Conservation (phyloP, 23 tunicate genomes). For the Pegea sp. region DNA sequence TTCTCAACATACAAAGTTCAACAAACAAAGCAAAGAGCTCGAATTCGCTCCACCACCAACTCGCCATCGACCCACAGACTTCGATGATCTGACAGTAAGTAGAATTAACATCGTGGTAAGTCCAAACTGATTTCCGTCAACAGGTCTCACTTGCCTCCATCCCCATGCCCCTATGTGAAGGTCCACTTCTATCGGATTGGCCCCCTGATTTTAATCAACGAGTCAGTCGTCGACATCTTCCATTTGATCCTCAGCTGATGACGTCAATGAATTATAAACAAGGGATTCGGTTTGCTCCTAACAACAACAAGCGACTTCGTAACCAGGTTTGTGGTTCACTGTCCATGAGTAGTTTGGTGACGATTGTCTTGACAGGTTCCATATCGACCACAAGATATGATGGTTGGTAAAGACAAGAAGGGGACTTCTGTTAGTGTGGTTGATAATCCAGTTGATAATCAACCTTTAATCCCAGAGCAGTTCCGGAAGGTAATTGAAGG, state of each 20-base stretch:
- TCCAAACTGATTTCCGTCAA: too few species aligned
- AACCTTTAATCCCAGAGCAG: too few species aligned
- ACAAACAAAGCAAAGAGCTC: conserved; percentile 36
- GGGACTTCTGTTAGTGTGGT: not conserved
- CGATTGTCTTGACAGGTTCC: not conserved
- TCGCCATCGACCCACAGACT: conserved; percentile 11
- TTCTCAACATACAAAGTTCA: conserved; percentile 41
- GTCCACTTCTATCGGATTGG: conserved; percentile 82
- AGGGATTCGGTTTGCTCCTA: conserved; percentile 89
- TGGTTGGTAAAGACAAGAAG: not conserved
- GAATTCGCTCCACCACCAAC: conserved; percentile 27
- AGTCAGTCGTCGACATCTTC: conserved; percentile 76
- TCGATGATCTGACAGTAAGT: conserved; percentile 31
- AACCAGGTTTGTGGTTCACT: conserved; percentile 26
- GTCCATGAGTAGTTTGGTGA: not conserved
- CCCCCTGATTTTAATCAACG: conserved; percentile 23
- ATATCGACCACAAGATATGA: not conserved
- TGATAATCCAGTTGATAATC: too few species aligned
- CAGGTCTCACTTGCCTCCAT: conserved; percentile 39
- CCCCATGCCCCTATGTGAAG: conserved; percentile 51
- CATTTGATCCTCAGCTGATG: conserved; percentile 64
- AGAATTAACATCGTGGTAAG: too few species aligned
- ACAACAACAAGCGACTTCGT: conserved; percentile 60
- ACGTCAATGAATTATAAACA: conserved; percentile 76
- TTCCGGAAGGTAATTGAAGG: too few species aligned